Conservation (phyloP, 2,888 invertebrate species). For the Holacanthella duospinosa region DNA sequence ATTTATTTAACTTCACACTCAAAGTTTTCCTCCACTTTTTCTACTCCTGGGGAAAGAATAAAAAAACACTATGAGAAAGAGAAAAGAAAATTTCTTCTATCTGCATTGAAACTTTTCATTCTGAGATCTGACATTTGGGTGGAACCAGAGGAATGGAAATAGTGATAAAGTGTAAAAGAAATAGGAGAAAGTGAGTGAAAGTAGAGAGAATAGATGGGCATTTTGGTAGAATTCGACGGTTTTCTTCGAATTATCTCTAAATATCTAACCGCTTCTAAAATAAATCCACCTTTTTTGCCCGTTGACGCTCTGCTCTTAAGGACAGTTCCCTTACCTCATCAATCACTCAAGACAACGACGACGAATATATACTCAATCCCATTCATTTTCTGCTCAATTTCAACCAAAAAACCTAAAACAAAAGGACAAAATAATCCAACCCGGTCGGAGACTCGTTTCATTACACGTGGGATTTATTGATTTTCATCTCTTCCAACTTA, state of each 20-base stretch:
- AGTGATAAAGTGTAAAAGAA: background rate
- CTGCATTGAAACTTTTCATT: background rate
- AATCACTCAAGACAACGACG: background rate
- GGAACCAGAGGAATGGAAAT: background rate
- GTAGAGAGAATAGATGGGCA: background rate
- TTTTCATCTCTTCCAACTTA: conserved; percentile 7
- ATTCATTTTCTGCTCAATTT: background rate
- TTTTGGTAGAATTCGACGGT: background rate
- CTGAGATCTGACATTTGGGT: background rate
- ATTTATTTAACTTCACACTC: background rate
- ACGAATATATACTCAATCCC: background rate
- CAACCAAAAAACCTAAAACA: background rate
- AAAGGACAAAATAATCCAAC: conserved; percentile 9
- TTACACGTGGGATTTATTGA: conserved; percentile 13
- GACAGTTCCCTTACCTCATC: background rate
- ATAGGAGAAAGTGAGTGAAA: conserved; percentile 1
- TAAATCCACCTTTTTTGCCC: background rate
- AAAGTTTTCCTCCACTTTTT: background rate
- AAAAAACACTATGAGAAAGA: background rate
- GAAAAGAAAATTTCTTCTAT: background rate
- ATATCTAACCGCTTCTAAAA: background rate
- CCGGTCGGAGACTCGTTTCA: conserved; percentile 18
- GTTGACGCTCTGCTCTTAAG: background rate
- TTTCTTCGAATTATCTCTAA: background rate
- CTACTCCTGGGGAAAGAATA: background rate